These are phyloP conservation scores for Exocentrus adspersus DNA, from an alignment of 2,888 invertebrate genomes.

Conservation along the genomic window DNA sequence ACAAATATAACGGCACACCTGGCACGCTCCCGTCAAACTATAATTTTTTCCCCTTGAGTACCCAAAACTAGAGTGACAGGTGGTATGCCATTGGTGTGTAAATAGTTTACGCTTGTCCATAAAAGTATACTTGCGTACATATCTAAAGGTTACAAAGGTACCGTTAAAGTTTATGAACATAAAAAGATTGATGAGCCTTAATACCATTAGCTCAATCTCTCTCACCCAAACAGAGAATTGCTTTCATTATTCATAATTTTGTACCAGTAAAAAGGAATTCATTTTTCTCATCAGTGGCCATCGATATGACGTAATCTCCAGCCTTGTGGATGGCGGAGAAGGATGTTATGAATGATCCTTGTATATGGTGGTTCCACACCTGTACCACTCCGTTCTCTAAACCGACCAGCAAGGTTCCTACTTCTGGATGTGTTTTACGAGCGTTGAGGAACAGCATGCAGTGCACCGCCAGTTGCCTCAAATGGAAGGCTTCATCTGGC, in stretches of 20 bases:
- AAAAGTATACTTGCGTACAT: too few relatives aligned
- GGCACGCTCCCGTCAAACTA: too few relatives aligned
- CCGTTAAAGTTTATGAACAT: too few relatives aligned
- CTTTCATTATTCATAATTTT: background rate
- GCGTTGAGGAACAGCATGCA: conserved; percentile 74
- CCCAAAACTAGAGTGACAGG: too few relatives aligned
- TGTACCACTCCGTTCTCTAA: conserved; percentile 81
- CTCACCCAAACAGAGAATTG: too few relatives aligned
- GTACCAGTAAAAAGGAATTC: conserved; percentile 76
- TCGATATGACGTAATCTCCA: conserved; percentile 73
- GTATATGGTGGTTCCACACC: conserved; percentile 83
- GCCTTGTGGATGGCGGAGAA: conserved; percentile 77
- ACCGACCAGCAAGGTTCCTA: conserved; percentile 76
- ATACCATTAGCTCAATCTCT: too few relatives aligned
- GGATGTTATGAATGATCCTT: conserved; percentile 75
- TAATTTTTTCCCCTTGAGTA: too few relatives aligned
- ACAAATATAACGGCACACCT: too few relatives aligned
- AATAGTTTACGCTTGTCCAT: too few relatives aligned
- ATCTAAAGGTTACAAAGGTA: too few relatives aligned
- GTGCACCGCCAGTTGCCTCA: conserved; percentile 70
- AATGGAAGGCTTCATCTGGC: conserved; percentile 61
- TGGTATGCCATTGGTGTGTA: too few relatives aligned
- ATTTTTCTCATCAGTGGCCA: conserved; percentile 77
- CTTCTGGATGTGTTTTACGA: conserved; percentile 64
- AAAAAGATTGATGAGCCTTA: too few relatives aligned